Evolutionary conservation across 2,888 invertebrate genomes (phyloP).

Genomic region (Orchesella flavescens): DNA sequence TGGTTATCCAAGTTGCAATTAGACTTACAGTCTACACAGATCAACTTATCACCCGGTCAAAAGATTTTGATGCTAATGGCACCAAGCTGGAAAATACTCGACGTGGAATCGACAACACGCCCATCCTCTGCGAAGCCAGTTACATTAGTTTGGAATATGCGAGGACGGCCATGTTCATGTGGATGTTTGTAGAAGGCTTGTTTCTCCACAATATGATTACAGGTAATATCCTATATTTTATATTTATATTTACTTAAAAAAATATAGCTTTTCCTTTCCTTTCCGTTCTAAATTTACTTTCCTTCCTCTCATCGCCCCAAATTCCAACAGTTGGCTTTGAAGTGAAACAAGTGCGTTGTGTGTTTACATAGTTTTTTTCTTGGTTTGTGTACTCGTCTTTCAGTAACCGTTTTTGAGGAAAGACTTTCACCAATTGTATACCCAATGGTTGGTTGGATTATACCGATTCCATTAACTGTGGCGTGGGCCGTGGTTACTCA

Average conservation of each 20-base stretch:
- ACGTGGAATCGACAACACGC: constrained; percentile 81
- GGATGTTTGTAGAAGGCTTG: constrained; percentile 97
- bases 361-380: too few relatives aligned
- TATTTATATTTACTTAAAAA: neutral
- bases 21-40: constrained; percentile 85
- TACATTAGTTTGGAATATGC: constrained; percentile 90
- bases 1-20: constrained; percentile 84
- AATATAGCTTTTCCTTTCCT: too few relatives aligned
- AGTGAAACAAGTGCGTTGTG: too few relatives aligned
- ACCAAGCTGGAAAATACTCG: constrained; percentile 58
- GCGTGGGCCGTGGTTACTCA: constrained; percentile 82
- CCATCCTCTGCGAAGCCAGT: constrained; percentile 84
- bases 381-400: neutral
- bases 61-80: constrained; percentile 50
- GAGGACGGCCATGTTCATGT: constrained; percentile 92
- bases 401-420: constrained; percentile 81
- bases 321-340: too few relatives aligned
- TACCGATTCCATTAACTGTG: constrained; percentile 81
- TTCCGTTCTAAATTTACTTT: too few relatives aligned
- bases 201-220: constrained; percentile 90
- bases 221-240: constrained; percentile 74
- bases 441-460: constrained; percentile 83
- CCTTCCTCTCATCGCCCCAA: neutral
- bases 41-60: constrained; percentile 78
- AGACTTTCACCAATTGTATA: constrained; percentile 80